phyloP scores from a whole-genome alignment of 2,113 vertebrate species.

The Tretioscincus oriximinensis region DNA sequence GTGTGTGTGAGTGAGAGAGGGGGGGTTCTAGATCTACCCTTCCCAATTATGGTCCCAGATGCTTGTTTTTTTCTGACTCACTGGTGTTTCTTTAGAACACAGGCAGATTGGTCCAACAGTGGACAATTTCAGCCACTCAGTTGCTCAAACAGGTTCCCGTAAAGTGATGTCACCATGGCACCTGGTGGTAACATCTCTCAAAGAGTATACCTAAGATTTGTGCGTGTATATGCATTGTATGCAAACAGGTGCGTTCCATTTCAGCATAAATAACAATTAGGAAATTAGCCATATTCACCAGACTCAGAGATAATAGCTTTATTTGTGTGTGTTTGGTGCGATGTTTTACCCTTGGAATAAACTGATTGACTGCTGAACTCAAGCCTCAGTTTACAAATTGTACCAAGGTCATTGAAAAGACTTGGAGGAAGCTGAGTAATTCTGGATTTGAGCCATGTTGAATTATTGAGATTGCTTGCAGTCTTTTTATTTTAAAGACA shows the following conservation, averaged over 20 bases:
- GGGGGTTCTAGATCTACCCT: too few relatives aligned
- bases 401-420: background rate
- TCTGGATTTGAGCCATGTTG: background rate
- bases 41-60: too few relatives aligned
- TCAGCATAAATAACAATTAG: conserved; percentile 2
- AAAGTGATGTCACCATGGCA: too few relatives aligned
- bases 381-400: background rate
- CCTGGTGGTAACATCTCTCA: too few relatives aligned
- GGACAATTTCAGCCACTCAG: too few relatives aligned
- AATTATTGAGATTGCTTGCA: background rate
- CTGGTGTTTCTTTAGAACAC: too few relatives aligned
- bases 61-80: too few relatives aligned
- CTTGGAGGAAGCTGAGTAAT: conserved; percentile 1
- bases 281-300: background rate
- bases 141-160: too few relatives aligned
- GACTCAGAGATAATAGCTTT: conserved; percentile 11
- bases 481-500: background rate
- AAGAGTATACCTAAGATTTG: too few relatives aligned
- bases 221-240: too few relatives aligned
- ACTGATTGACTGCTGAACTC: background rate
- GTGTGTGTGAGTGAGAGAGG: too few relatives aligned
- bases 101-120: too few relatives aligned
- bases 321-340: background rate
- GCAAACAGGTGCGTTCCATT: background rate
- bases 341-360: background rate